Evolutionary conservation across 2,113 vertebrate genomes (phyloP), one percentile per base, ranked within the genome.

Genomic region (Podocnemis expansa): DNA sequence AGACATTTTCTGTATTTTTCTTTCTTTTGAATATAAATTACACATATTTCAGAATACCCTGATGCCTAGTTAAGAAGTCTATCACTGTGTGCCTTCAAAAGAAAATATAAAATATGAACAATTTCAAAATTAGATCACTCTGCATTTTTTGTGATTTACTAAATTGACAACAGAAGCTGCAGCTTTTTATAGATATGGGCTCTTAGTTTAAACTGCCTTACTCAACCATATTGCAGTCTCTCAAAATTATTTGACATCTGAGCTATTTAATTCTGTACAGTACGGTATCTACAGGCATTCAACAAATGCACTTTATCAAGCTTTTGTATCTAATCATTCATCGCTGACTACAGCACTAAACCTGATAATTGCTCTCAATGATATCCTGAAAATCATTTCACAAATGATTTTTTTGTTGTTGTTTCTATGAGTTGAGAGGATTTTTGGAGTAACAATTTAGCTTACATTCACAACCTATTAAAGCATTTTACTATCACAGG

Each of bases 201-300:
- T 45, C 52, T 87, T 96, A 81, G 85, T 96, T 97, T 82, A 89
- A 93, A 96, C 92, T 96, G 80, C 80, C 94, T 58, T 86, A 90
- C 91, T 96, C 87, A 90, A 91, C 89, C 84, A 84, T 55, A 91
- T 90, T 97, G 97, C 92, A 96, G 96, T 95, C 2, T 34, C 88
- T 96, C 5, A 31, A 51, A 95, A 88, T 92, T 93, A 94, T 95
- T 94, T 98, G 97, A 96, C 91, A 95, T 94, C 86, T 88, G 94
- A 94, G 93, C 92, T 91, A 92, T 86, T 85, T 82, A 91, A 94
- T 91, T 96, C 91, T 90, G 95, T 60, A 82, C 1, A 90, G 88
- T 27, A 89, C 38, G 52, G 51, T 94, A 89, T 91, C 91, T 95
- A 54, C 5, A 94, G 63, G 60, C 79, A 45, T 89, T 93, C 83